Base-by-base conservation (phyloP, 2,888 invertebrate genomes). In the Ornithoptera alexandrae region DNA sequence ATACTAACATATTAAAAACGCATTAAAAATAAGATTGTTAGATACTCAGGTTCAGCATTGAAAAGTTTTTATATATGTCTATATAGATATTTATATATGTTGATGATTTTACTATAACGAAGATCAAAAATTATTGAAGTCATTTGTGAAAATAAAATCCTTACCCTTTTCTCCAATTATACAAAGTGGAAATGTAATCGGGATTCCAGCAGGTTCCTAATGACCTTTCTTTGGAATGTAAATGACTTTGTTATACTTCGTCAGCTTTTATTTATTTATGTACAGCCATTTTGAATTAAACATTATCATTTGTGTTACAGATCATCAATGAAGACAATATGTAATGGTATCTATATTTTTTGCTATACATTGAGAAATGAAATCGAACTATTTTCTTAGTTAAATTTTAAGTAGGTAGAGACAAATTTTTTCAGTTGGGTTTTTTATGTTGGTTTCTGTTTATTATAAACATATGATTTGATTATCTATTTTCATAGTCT, bases 141-240 rank as follows among this genome's bases (percentile, higher is more conserved):
- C 20, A n/a, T 65, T 65, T 50, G 50, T 8, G 59, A 59, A 68
- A 68, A 64, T 60, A 53, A 64, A 68, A 62, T 46, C 46, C 46
- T 36, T 20, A 64, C 53, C 60, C 36, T 18, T 17, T 50, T 8
- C 30, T 53, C 58, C 20, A 36, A 68, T 68, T 50, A 61, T 65
- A 57, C 56, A 50, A 53, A 69, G 53, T 69, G 60, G 50, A 59
- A 68, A 65, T 65, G 39, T 69, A 69, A 69, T 61, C 42, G 62
- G 30, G 10, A 69, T 65, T 59, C 65, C 57, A 20, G 10, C n/a
- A 30, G 65, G 30, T 62, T 4, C 65, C 62, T 65, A 65, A 69
- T 62, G 65, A 62, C 36, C 65, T 60, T 57, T 18, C 57, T 30
- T 65, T 58, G 65, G 61, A 57, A 69, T 69, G 42, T 65, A 61